Evolutionary conservation across 2,797 vertebrate genomes (phyloP).

Genomic region (Onychomys arenicola): DNA sequence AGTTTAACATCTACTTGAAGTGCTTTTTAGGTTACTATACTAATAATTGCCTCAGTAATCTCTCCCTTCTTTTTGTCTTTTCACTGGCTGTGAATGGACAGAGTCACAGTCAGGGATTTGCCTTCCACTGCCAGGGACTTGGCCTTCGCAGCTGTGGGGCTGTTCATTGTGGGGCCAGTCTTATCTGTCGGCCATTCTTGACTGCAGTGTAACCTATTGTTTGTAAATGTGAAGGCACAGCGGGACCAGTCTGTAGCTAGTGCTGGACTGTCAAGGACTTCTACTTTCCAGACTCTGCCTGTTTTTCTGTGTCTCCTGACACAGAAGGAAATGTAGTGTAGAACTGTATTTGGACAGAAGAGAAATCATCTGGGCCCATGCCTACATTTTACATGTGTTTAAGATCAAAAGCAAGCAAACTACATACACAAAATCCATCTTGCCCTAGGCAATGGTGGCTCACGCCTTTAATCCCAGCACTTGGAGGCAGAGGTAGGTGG

Average conservation of each 20-base stretch:
- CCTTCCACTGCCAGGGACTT: background rate
- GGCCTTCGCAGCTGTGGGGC: background rate
- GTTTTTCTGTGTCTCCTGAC: background rate
- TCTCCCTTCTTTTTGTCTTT: slow-evolving; percentile 36
- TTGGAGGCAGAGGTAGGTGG: background rate
- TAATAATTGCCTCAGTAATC: slow-evolving; percentile 12
- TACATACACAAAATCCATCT: background rate
- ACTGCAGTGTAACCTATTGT: background rate
- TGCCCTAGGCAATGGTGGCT: background rate
- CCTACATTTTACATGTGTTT: slow-evolving; percentile 25
- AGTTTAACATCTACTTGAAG: background rate
- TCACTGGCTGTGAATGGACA: background rate
- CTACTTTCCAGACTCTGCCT: slow-evolving; percentile 1
- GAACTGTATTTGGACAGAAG: slow-evolving; percentile 43
- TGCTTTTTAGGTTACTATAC: background rate
- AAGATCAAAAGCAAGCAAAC: slow-evolving; percentile 49
- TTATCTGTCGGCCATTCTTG: background rate
- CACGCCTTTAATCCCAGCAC: background rate
- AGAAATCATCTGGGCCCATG: background rate
- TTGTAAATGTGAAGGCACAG: background rate
- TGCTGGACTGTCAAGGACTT: slow-evolving; percentile 31
- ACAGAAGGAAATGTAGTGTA: slow-evolving; percentile 13
- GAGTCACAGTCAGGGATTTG: background rate
- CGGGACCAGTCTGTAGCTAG: slow-evolving; percentile 62
- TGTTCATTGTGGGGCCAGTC: slow-evolving; percentile 31